Base-by-base conservation (phyloP, 2,797 vertebrate genomes). In the Ceyx erithaca region DNA sequence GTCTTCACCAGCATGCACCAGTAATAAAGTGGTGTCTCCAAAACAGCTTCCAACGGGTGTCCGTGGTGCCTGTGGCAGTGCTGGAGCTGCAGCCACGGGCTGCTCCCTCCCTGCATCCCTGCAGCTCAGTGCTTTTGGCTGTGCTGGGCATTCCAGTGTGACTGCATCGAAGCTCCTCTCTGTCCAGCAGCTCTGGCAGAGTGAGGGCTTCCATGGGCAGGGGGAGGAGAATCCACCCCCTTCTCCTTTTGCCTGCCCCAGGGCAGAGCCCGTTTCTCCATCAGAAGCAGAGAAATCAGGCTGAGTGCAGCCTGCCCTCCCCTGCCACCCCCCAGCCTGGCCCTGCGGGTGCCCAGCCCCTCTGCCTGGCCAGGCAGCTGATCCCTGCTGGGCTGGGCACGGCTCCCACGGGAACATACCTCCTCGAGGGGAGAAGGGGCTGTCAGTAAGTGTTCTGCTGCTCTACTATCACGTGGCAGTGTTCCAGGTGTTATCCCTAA, bases 401-500 rank as follows among this genome's bases (percentile, higher is more conserved):
- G 51, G 23, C 62, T 91, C 70, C 67, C 83, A 83, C 75, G 28
- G 31, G 85, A 90, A 82, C 71, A 86, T 26, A 81, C 30, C 78
- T 91, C 80, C 83, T 51, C 0, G 49, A 0, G 64, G 35, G 73
- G 89, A 87, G 54, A 89, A 72, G 72, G 45, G 28, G 31, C 67
- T 72, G 79, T 81, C 91, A 90, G 88, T 83, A 89, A 85, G 6
- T 59, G 58, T 76, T 92, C n/a, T 48, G 21, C 26, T 78, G 52
- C 92, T 80, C 61, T 73, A 70, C 76, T 86, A 86, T 62, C 70
- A 79, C 89, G 85, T 77, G 81, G 57, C 49, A 77, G 14, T 30
- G 21, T 73, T 91, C 64, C 63, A 57, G 81, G 81, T 82, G 41
- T 85, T 95, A 92, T 90, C 93, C 92, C 89, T 80, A 58, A 59